phyloP scores from a whole-genome alignment of 1,140 invertebrate genomes.

The Uloborus diversus region DNA sequence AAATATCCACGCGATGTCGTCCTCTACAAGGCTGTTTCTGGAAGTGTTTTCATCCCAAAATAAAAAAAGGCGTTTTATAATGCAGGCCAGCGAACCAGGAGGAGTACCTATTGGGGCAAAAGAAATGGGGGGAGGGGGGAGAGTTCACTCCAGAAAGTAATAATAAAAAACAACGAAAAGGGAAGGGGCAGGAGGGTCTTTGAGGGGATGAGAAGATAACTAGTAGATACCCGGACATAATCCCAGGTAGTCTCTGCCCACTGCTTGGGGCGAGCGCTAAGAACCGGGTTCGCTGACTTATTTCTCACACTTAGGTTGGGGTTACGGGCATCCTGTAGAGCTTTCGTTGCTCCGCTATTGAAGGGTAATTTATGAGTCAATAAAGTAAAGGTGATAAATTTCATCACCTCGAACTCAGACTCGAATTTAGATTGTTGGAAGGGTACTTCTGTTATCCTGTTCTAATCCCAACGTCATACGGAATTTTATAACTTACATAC shows the following conservation, averaged over 20 bases:
- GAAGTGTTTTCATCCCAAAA: conserved; percentile 6
- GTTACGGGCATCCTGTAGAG: conserved; percentile 27
- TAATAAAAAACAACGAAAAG: neutral
- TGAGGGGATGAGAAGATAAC: conserved; percentile 16
- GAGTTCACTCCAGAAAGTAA: neutral
- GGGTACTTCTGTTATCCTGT: neutral
- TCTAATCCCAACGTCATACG: too few relatives aligned
- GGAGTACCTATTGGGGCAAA: neutral
- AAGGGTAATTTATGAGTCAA: conserved; percentile 32
- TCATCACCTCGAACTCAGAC: conserved; percentile 2
- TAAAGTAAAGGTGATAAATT: conserved; percentile 11
- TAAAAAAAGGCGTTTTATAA: conserved; percentile 31
- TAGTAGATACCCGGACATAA: conserved; percentile 45
- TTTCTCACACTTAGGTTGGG: conserved; percentile 47
- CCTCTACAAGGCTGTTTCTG: conserved; percentile 40
- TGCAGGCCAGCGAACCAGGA: neutral
- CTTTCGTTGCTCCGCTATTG: conserved; percentile 1
- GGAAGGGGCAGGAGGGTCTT: neutral
- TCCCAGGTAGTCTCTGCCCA: conserved; percentile 45
- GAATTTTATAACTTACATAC: too few relatives aligned
- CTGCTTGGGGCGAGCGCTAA: conserved; percentile 41
- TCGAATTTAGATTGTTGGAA: neutral
- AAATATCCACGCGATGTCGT: neutral
- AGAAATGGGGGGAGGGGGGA: conserved; percentile 5
- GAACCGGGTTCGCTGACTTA: conserved; percentile 50